Percentiles rank a stretch among this genome's conserved stretches.
Conservation (phyloP, 2,113 vertebrate species). For the Bostrychus sinensis region DNA sequence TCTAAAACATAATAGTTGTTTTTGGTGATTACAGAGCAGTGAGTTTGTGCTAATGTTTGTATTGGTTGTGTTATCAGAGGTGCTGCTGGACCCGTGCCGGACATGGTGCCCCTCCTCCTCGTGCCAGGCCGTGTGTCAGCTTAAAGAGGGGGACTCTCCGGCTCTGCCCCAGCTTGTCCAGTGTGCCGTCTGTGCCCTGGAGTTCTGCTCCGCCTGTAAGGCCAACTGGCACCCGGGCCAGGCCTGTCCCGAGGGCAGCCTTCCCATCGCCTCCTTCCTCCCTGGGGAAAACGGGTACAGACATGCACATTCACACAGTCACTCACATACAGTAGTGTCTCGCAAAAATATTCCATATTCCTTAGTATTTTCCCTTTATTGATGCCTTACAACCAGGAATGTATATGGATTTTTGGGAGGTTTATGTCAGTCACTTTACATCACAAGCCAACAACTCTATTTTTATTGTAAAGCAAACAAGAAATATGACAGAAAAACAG, state of each 20-base stretch:
- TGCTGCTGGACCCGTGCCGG: slow-evolving; percentile 95
- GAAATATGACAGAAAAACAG: too few relatives aligned
- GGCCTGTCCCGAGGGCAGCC: slow-evolving; percentile 89
- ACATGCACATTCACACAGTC: neutral
- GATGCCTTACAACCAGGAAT: too few relatives aligned
- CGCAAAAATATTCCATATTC: too few relatives aligned
- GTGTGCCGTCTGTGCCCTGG: slow-evolving; percentile 88
- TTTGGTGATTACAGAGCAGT: neutral
- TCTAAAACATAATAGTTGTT: too few relatives aligned
- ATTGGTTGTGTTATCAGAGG: slow-evolving; percentile 79
- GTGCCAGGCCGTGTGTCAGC: slow-evolving; percentile 96
- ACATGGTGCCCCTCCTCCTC: slow-evolving; percentile 96
- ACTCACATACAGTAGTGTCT: too few relatives aligned
- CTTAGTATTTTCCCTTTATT: too few relatives aligned
- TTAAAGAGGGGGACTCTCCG: slow-evolving; percentile 87
- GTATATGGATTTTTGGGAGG: too few relatives aligned
- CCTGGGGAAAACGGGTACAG: slow-evolving; percentile 93
- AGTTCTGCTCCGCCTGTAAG: slow-evolving; percentile 97
- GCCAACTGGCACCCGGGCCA: slow-evolving; percentile 94
- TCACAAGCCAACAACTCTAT: too few relatives aligned
- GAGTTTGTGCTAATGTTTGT: neutral
- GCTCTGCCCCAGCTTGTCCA: slow-evolving; percentile 88
- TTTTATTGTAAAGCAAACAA: too few relatives aligned
- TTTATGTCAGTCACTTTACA: too few relatives aligned
- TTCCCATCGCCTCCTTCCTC: slow-evolving; percentile 89